Conservation (phyloP, 1,140 invertebrate genomes). For the Habropoda laboriosa region DNA sequence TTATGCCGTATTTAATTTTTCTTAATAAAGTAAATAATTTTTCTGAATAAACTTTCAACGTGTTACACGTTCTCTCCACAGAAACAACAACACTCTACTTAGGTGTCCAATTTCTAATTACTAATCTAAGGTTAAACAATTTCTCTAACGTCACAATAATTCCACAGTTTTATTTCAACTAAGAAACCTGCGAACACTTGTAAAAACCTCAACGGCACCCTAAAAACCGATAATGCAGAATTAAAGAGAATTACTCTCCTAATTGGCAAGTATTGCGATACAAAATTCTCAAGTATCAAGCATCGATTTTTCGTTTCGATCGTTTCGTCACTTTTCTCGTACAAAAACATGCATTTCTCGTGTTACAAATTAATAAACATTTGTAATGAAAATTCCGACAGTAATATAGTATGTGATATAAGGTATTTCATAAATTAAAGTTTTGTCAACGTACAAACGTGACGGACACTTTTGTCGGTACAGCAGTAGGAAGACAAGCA, state of each 20-base stretch:
- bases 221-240: background rate
- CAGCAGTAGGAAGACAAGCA: conserved; percentile 81
- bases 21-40: background rate
- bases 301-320: background rate
- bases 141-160: background rate
- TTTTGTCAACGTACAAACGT: conserved; percentile 88
- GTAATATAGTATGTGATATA: conserved; percentile 24
- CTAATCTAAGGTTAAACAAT: no score
- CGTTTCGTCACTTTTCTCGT: background rate
- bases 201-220: no score
- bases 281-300: background rate
- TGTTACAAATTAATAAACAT: conserved; percentile 36
- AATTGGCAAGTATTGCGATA: background rate
- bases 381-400: conserved; percentile 31
- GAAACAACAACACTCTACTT: no score
- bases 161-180: no score
- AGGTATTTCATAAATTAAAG: conserved; percentile 52
- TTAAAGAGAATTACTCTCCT: no score
- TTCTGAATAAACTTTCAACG: background rate
- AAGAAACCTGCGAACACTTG: no score
- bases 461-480: conserved; percentile 87
- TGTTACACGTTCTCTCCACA: no score
- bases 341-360: conserved; percentile 37
- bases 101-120: background rate
- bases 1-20: background rate